Base-by-base conservation (phyloP, 2,113 vertebrate genomes). In the Prunella himalayana region DNA sequence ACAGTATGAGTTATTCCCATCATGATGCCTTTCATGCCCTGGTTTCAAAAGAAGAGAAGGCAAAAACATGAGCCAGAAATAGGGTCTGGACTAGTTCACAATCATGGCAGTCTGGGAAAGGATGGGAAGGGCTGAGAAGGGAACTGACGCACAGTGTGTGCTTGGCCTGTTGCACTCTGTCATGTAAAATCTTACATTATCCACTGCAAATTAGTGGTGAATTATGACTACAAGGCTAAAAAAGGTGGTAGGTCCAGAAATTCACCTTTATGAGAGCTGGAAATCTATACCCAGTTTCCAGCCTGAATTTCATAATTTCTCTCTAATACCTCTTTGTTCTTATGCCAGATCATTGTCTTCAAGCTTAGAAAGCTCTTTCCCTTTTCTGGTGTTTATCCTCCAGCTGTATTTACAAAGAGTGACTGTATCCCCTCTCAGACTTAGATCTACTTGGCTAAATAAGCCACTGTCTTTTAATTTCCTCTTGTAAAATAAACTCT, bases 401-500 rank as follows among this genome's bases (percentile, higher is more conserved):
- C 89, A 94, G 92, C 94, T 96, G 96, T 95, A 95, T 96, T 96
- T 96, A 95, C 69, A 84, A 77, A 88, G 53, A 89, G 15, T 49
- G 86, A 87, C 82, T 50, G 6, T 89, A 95, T 94, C 31, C n/a
- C 21, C 30, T 89, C 88, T 88, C 81, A 71, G 73, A 44, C 83
- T 92, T 91, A 60, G 69, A 81, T 94, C 51, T 88, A 16, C 57
- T 96, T 86, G 65, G 37, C 91, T 92, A 93, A 94, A 96, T 95
- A 95, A 95, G 89, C 81, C 73, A 51, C 77, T 69, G 89, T 79
- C 77, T 94, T 94, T 95, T 92, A 88, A 97, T 97, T 97, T 97
- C 95, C 94, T 97, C 83, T 92, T 87, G 69, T 88, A 92, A 96
- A 95, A 96, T 95, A 97, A 96, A 95, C 94, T 79, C 24, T 75